Evolutionary conservation across 1,140 invertebrate species (phyloP).

Genomic region (Eumaeus atala): DNA sequence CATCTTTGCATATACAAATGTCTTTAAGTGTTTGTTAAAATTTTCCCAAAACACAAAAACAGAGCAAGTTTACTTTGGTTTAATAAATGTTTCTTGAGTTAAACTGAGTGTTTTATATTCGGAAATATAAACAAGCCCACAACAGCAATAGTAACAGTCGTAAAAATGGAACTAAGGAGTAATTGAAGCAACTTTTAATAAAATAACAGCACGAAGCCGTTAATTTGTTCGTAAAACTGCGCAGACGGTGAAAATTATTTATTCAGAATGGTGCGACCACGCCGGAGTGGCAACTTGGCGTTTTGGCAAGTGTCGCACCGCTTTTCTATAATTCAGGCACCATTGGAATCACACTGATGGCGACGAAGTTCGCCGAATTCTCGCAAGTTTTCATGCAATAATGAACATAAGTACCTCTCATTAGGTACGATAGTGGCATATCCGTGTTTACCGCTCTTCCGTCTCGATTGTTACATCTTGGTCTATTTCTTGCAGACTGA

Average conservation of each 20-base stretch:
- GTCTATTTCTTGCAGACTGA: conserved; percentile 20
- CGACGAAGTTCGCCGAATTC: conserved; percentile 23
- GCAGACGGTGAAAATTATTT: conserved; percentile 71
- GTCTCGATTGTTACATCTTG: conserved; percentile 20
- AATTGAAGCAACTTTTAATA: conserved; percentile 68
- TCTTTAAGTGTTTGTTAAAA: background rate
- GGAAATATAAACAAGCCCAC: conserved; percentile 61
- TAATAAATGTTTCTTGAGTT: conserved; percentile 9
- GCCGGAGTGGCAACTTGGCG: conserved; percentile 37
- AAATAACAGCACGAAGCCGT: conserved; percentile 69
- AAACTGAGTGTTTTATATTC: conserved; percentile 36
- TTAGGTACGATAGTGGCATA: conserved; percentile 16
- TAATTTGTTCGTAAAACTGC: conserved; percentile 72
- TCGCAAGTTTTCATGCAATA: conserved; percentile 23
- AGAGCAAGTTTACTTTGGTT: background rate
- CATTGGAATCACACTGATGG: conserved; percentile 22
- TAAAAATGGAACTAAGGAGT: conserved; percentile 59
- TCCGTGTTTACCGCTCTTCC: background rate
- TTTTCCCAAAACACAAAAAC: background rate
- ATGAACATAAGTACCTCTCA: conserved; percentile 19
- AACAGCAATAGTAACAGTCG: conserved; percentile 56
- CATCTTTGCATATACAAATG: no score
- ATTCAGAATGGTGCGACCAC: conserved; percentile 60
- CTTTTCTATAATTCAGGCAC: conserved; percentile 60
- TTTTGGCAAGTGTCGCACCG: conserved; percentile 46